A percentile compares a stretch with the other conserved stretches of the same genome.
Conservation (phyloP, 2,888 invertebrate species). For the Lycocerus yunnanus region DNA sequence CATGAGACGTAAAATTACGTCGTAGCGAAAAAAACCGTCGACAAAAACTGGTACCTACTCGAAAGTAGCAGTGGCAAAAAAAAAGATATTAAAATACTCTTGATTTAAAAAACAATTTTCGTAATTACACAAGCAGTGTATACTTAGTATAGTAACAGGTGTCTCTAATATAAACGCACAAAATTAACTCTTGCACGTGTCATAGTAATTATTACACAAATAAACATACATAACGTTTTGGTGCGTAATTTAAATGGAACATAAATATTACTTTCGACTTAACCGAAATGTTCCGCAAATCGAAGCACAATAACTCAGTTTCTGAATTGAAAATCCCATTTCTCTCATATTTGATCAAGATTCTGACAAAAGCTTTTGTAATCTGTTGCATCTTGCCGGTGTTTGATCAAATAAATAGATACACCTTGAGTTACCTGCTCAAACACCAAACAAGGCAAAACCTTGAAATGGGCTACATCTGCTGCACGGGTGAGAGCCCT, state of each 20-base stretch:
- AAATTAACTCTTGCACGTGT: not conserved
- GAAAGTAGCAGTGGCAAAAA: not conserved
- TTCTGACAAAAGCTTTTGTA: conserved; percentile 5
- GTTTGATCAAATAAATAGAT: conserved; percentile 4
- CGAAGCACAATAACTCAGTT: not conserved
- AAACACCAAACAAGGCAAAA: conserved; percentile 4
- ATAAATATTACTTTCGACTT: not conserved
- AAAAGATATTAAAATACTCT: not conserved
- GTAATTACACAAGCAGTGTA: not conserved
- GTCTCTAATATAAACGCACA: not conserved
- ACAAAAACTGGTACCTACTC: not conserved
- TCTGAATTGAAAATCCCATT: conserved; percentile 3
- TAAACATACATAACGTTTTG: not conserved
- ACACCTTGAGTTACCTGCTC: conserved; percentile 26
- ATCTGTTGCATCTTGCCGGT: conserved; percentile 7
- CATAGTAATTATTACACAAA: not conserved
- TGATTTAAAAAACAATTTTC: not conserved
- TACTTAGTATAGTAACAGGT: not conserved
- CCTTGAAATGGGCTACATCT: conserved; percentile 31
- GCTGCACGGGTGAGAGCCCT: conserved; percentile 32
- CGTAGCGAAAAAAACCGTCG: not conserved
- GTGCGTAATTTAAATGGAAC: not conserved
- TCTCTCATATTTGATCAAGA: not conserved
- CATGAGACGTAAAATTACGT: not conserved
- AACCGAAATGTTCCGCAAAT: not conserved